Conservation (phyloP, 2,888 invertebrate species). For the Lasioglossum pauxillum region DNA sequence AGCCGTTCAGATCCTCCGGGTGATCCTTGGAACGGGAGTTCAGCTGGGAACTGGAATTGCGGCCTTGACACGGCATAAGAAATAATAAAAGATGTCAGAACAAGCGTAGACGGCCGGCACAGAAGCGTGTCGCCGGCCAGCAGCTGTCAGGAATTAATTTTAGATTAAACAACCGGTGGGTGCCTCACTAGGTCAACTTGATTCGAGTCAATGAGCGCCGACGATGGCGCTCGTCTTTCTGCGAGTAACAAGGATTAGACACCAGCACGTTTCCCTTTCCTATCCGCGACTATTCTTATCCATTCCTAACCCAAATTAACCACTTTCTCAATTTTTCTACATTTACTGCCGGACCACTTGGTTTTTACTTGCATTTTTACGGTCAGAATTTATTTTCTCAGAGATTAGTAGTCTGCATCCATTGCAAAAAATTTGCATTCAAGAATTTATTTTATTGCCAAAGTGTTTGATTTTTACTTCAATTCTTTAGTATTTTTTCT, state of each 20-base stretch:
- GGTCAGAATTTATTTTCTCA: not conserved
- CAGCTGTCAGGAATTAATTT: constrained; percentile 83
- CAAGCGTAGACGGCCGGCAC: constrained; percentile 53
- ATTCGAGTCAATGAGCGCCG: constrained; percentile 72
- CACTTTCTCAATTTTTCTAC: not conserved
- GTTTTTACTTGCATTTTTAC: not conserved
- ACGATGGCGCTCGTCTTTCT: constrained; percentile 60
- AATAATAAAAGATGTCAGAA: constrained; percentile 60
- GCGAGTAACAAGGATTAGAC: constrained; percentile 15
- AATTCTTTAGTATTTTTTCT: too few relatives aligned
- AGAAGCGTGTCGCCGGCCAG: constrained; percentile 64
- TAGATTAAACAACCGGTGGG: constrained; percentile 81
- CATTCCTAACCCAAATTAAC: not conserved
- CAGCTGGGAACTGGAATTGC: constrained; percentile 59
- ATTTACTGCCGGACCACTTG: not conserved
- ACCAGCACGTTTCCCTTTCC: not conserved
- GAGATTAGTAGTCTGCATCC: not conserved
- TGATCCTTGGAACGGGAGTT: constrained; percentile 14
- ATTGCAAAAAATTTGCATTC: too few relatives aligned
- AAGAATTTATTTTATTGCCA: too few relatives aligned
- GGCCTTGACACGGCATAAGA: constrained; percentile 61
- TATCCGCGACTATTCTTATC: not conserved
- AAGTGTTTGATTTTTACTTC: not conserved
- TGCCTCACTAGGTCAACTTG: constrained; percentile 78
- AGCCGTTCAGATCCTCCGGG: constrained; percentile 4